Evolutionary conservation across 92 coral and sea anemone genomes (phyloP).

Genomic region (Umimayanthus chanpuru): DNA sequence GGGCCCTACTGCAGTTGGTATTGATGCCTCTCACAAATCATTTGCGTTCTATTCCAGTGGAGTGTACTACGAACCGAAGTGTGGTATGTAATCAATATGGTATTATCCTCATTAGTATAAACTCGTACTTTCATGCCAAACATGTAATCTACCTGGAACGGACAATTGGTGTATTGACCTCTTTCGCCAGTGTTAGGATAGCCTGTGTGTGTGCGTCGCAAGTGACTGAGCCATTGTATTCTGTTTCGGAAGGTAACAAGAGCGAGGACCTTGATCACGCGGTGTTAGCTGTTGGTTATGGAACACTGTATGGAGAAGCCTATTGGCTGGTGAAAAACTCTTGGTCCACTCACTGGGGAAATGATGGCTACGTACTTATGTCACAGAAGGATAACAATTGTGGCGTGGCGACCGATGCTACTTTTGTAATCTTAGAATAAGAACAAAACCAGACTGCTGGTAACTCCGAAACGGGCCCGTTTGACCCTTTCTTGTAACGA

Average conservation of each 20-base stretch:
- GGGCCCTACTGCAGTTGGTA: constrained; percentile 93
- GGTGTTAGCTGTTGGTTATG: constrained; percentile 97
- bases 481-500: background rate
- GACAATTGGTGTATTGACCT: background rate
- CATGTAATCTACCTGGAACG: background rate
- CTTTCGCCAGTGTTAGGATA: background rate
- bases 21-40: constrained; percentile 96
- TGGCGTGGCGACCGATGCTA: constrained; percentile 97
- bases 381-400: constrained; percentile 95
- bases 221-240: background rate
- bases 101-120: no score
- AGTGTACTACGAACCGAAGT: constrained; percentile 93
- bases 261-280: constrained; percentile 92
- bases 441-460: background rate
- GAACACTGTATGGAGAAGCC: constrained; percentile 76
- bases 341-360: constrained; percentile 99
- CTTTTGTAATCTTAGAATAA: constrained; percentile 80
- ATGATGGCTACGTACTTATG: constrained; percentile 92
- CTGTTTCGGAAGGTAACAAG: constrained; percentile 63
- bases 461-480: background rate
- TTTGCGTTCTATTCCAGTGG: constrained; percentile 93
- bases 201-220: background rate
- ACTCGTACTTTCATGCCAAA: background rate
- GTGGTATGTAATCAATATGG: constrained; percentile 63
- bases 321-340: constrained; percentile 98